Evolutionary conservation across 2,888 invertebrate genomes (phyloP), one percentile per base, ranked within the genome.

Genomic region (Embidobia sp.): DNA sequence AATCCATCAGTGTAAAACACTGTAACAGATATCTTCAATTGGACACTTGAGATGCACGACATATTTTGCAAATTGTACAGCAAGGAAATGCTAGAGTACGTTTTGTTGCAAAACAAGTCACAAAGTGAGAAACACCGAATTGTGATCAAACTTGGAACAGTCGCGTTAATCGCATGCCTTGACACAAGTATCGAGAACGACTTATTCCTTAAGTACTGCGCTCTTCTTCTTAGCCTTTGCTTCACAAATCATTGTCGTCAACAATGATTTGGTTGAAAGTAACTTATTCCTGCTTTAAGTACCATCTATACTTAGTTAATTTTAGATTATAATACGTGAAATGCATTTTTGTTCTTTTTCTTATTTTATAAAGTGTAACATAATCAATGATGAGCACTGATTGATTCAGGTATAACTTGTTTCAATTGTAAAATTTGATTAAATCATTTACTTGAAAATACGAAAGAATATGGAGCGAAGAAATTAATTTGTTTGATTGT

Each of bases 161-260:
- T 61, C 70, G 70, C 44, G 59, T 61, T 61, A 70, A 70, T 61
- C 70, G 44, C 59, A 53, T 63, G 33, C 44, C 44, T 49, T 22
- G 51, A 53, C 69, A 57, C 11, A 67, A 67, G 35, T 67, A 40
- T 37, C 67, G 40, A 19, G 19, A 61, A 59, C 29, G 33, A 7
- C 26, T 11, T 26, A 70, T 51, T 70, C n/a, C n/a, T n/a, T 70
- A 70, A 70, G 70, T 61, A 61, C 70, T 44, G 35, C n/a, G n/a
- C n/a, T n/a, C n/a, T 42, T 59, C 13, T 18, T 55, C 42, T 49
- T 46, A 46, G 27, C 46, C 46, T 46, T 66, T 66, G 46, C 27
- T 66, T 46, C 18, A 19, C 18, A 46, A 66, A 66, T 66, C 46
- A 55, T 51, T 33, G 8, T 15, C 18, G 35, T 55, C 35, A 46